phyloP scores from a whole-genome alignment of 2,888 invertebrate species.

The Macroteleia sp. region DNA sequence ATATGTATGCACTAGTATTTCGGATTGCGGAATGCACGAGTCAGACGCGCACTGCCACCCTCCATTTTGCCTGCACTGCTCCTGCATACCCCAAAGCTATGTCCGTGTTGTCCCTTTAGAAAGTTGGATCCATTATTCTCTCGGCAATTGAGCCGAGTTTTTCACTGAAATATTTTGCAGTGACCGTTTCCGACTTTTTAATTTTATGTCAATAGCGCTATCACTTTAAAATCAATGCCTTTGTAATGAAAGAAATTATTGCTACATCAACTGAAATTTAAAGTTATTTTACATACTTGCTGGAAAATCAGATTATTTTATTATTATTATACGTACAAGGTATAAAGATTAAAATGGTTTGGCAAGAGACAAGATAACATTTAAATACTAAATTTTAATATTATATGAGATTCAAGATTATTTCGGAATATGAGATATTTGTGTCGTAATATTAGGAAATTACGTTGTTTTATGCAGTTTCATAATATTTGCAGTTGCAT shows the following conservation, averaged over 20 bases:
- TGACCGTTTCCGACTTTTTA: slow-evolving; percentile 13
- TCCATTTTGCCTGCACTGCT: slow-evolving; percentile 35
- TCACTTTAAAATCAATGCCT: too few relatives aligned
- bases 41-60: slow-evolving; percentile 65
- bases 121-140: slow-evolving; percentile 54
- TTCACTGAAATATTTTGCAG: slow-evolving; percentile 30
- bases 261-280: slow-evolving; percentile 6
- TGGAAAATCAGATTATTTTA: not conserved
- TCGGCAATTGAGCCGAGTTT: slow-evolving; percentile 27
- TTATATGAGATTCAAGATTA: too few relatives aligned
- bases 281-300: not conserved
- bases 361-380: too few relatives aligned
- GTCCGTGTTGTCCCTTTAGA: slow-evolving; percentile 46
- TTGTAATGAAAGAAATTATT: slow-evolving; percentile 1
- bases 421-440: too few relatives aligned
- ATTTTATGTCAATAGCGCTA: slow-evolving; percentile 19
- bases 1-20: slow-evolving; percentile 79
- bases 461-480: too few relatives aligned
- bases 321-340: not conserved
- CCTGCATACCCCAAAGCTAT: not conserved
- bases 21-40: slow-evolving; percentile 77
- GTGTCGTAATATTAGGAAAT: too few relatives aligned
- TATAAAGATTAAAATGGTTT: too few relatives aligned
- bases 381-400: too few relatives aligned
- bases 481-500: too few relatives aligned